Percentiles rank a stretch among this genome's conserved stretches.
These are phyloP conservation scores for Drosophila melanica DNA, from an alignment of 1,140 invertebrate species.

Conservation along the genomic window DNA sequence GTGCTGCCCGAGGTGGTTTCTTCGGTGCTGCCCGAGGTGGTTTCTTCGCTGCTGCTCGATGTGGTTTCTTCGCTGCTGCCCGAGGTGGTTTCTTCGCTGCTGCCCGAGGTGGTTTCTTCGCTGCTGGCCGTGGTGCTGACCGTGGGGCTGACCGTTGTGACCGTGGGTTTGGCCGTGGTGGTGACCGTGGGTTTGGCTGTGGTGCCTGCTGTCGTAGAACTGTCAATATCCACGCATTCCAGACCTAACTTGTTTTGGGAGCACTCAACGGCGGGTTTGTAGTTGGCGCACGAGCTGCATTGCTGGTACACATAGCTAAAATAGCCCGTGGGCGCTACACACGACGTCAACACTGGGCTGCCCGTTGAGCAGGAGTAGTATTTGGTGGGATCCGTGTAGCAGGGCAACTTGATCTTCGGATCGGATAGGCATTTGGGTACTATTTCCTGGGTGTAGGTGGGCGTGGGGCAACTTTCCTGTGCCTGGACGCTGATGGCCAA, in stretches of 20 bases:
- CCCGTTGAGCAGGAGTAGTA: slow-evolving; percentile 35
- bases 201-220: no score
- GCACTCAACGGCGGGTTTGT: slow-evolving; percentile 47
- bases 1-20: no score
- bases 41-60: no score
- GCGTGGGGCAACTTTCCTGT: slow-evolving; percentile 10
- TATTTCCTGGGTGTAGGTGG: slow-evolving; percentile 31
- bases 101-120: neutral
- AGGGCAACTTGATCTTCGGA: slow-evolving; percentile 41
- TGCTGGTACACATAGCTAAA: slow-evolving; percentile 48
- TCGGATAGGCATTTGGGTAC: slow-evolving; percentile 27
- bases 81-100: neutral
- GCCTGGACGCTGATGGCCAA: slow-evolving; percentile 49
- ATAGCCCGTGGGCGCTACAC: neutral
- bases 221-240: slow-evolving; percentile 19
- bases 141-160: no score
- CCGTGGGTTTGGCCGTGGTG: no score
- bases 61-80: no score
- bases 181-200: no score
- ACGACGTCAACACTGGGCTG: neutral
- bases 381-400: slow-evolving; percentile 44
- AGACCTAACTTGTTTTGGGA: neutral
- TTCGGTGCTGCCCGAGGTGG: no score
- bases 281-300: slow-evolving; percentile 38
- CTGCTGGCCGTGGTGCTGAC: no score